These are phyloP conservation scores for Pteropus rufus DNA, from an alignment of 2,797 vertebrate genomes.

Conservation along the genomic window DNA sequence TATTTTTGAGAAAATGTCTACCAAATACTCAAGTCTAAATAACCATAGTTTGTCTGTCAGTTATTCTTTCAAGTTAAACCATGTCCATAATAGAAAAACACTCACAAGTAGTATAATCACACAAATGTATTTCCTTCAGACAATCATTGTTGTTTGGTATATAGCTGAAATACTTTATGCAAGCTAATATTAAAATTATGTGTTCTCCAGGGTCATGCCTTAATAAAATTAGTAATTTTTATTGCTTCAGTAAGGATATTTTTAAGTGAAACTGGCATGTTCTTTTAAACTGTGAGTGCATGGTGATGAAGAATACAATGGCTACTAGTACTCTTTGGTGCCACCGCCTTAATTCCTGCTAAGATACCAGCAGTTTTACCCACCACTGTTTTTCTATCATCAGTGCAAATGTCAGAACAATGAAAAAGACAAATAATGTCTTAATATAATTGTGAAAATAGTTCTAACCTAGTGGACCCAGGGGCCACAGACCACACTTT, in stretches of 20 bases:
- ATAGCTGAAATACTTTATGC: neutral
- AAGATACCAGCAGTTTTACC: neutral
- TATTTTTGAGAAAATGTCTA: conserved; percentile 1
- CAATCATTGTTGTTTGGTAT: neutral
- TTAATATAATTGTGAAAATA: neutral
- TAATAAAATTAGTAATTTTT: neutral
- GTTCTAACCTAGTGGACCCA: neutral
- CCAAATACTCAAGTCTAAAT: neutral
- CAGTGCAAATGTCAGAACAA: neutral
- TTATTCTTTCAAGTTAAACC: neutral
- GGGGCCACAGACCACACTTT: neutral
- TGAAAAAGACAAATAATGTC: neutral
- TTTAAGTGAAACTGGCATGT: neutral
- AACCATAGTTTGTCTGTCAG: neutral
- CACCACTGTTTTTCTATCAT: neutral
- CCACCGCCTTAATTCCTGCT: neutral
- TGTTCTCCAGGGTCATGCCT: neutral
- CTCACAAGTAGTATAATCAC: neutral
- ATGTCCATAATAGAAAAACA: neutral
- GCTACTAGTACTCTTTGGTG: neutral
- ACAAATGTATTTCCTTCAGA: neutral
- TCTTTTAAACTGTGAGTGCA: neutral
- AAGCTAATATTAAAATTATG: neutral
- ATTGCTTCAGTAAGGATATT: neutral
- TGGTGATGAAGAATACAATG: neutral